Conservation (phyloP, 2,888 invertebrate genomes). For the Papilio protenor region DNA sequence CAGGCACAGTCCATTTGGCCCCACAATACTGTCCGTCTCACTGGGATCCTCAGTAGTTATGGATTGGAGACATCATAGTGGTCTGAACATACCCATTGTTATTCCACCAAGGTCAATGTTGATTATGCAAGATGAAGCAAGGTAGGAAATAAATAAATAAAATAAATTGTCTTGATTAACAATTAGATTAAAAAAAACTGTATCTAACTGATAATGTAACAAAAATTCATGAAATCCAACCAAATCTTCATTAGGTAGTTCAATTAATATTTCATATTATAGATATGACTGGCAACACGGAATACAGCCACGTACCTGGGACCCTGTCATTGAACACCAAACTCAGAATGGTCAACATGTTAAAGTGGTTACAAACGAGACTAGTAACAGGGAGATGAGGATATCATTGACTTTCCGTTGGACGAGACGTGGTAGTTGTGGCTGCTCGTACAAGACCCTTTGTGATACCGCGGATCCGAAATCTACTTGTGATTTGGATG, state of each 20-base stretch:
- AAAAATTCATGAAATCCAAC: too few relatives aligned
- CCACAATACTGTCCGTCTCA: constrained; percentile 94
- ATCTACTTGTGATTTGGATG: constrained; percentile 59
- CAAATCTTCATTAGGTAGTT: background rate
- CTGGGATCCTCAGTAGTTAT: constrained; percentile 92
- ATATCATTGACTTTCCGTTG: constrained; percentile 95
- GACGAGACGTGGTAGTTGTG: constrained; percentile 82
- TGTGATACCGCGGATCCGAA: constrained; percentile 85
- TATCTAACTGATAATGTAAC: too few relatives aligned
- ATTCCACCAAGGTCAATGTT: constrained; percentile 90
- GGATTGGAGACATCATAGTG: constrained; percentile 91
- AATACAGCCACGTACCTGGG: constrained; percentile 93
- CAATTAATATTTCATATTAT: constrained; percentile 14
- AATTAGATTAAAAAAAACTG: too few relatives aligned
- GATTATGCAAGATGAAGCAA: constrained; percentile 91
- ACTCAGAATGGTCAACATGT: constrained; percentile 53
- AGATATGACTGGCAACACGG: constrained; percentile 94
- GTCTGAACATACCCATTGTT: constrained; percentile 84
- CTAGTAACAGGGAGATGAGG: constrained; percentile 70
- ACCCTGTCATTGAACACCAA: constrained; percentile 84
- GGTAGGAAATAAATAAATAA: constrained; percentile 70
- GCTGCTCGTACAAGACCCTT: constrained; percentile 85
- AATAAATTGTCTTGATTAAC: too few relatives aligned
- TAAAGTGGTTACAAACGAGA: constrained; percentile 65
- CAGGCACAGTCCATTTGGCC: constrained; percentile 96